phyloP scores from a whole-genome alignment of 2,113 vertebrate species.

The Myotis davidii region DNA sequence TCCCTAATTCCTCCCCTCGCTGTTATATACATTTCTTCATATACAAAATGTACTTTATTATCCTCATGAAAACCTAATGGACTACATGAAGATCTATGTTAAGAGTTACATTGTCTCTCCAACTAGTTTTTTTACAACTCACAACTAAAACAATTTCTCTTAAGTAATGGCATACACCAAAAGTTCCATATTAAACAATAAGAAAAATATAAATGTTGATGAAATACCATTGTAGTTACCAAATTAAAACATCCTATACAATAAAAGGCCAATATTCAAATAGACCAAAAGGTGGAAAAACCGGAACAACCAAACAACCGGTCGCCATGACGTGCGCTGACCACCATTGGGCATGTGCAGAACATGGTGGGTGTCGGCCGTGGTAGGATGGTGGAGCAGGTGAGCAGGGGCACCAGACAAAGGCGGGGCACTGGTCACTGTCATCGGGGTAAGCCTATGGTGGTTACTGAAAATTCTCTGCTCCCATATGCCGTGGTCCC shows the following conservation, averaged over 20 bases:
- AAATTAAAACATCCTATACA: background rate
- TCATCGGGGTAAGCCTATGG: too few relatives aligned
- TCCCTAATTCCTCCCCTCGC: background rate
- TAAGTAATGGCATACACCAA: background rate
- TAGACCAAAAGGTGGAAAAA: too few relatives aligned
- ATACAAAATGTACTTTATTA: background rate
- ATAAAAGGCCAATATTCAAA: too few relatives aligned
- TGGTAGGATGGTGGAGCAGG: too few relatives aligned
- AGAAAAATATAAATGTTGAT: background rate
- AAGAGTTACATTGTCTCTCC: background rate
- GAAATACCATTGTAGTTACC: background rate
- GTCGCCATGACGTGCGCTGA: too few relatives aligned
- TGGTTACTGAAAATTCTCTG: too few relatives aligned
- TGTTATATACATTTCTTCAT: slow-evolving; percentile 16
- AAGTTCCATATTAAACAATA: slow-evolving; percentile 20
- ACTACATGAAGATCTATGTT: slow-evolving; percentile 21
- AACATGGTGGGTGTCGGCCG: too few relatives aligned
- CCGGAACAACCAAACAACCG: too few relatives aligned
- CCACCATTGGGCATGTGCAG: too few relatives aligned
- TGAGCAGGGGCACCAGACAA: too few relatives aligned
- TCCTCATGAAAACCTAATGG: slow-evolving; percentile 20
- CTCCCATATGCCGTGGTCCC: too few relatives aligned
- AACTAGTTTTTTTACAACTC: background rate
- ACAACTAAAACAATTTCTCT: slow-evolving; percentile 12
- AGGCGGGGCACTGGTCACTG: too few relatives aligned